Percentiles rank a stretch among this genome's conserved stretches.
phyloP scores from a whole-genome alignment of 2,113 vertebrate species.

The Tichodroma muraria region DNA sequence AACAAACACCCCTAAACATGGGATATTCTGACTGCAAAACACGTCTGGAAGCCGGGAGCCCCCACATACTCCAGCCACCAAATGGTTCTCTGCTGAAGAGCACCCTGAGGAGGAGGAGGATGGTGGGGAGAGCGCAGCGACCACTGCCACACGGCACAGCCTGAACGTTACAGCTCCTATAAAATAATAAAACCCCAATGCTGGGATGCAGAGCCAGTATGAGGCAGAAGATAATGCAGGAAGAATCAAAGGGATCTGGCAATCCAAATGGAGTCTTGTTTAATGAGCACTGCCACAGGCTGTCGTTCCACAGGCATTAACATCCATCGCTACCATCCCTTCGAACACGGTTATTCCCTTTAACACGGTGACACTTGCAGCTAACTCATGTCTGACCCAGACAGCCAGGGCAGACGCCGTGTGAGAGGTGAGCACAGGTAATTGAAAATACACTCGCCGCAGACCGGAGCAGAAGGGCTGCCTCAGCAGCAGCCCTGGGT shows the following conservation, averaged over 20 bases:
- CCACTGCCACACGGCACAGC: rapidly evolving
- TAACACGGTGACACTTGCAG: neutral
- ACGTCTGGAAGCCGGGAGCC: neutral
- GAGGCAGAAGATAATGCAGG: neutral
- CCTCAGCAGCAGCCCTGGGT: neutral
- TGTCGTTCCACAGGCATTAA: neutral
- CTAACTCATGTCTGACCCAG: neutral
- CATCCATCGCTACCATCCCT: neutral
- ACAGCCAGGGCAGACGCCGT: neutral
- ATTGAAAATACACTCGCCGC: neutral
- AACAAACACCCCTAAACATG: neutral
- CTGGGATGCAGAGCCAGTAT: neutral
- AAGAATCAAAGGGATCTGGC: neutral
- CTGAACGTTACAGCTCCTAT: neutral
- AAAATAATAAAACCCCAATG: neutral
- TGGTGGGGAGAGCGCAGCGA: rapidly evolving
- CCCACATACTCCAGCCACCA: neutral
- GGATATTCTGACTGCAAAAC: neutral
- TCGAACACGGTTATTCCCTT: neutral
- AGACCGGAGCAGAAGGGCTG: neutral
- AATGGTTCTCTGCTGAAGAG: neutral
- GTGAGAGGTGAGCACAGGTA: neutral
- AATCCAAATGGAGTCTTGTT: neutral
- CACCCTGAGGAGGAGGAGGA: neutral
- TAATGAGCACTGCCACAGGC: neutral